Base-by-base conservation (phyloP, 2,113 vertebrate genomes). In the Edolisoma coerulescens region DNA sequence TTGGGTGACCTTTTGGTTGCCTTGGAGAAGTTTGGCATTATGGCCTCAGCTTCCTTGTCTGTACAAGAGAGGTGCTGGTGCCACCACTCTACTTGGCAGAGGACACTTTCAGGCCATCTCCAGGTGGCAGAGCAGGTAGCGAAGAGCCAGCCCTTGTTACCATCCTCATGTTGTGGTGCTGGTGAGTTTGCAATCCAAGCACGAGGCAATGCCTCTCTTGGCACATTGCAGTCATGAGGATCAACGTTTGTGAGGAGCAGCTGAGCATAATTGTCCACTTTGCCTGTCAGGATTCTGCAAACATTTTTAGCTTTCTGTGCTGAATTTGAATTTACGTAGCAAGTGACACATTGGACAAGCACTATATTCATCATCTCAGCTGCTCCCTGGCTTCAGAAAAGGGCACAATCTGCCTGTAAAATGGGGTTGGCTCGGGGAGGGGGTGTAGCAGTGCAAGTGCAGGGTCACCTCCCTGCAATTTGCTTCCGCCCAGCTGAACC, bases 281-380 rank as follows among this genome's bases (percentile, higher is more conserved):
- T 89, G 83, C 84, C 79, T 95, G 91, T 97, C 90, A 97, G 84
- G 73, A 94, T 83, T 92, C 54, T 89, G 95, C 64, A 76, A 84
- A 94, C 71, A 42, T 88, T 96, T 97, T 89, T 95, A 92, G 75
- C 52, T 96, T 97, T 96, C 93, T 71, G 74, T 17, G 28, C 60
- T 44, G 82, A 94, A 95, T 96, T 95, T 91, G 85, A 78, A 96
- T 96, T 96, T 95, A 93, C 3, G 50, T 63, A 95, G 77, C 47
- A n/a, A 94, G 93, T 61, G 95, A 97, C 75, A 85, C 65, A 52
- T 87, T 87, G 96, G 97, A 97, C 84, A 94, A 86, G 81, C 57
- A 35, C 49, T 91, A 32, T 88, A 81, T 87, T 97, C 87, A 93
- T 93, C 60, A 59, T 83, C 87, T 97, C 93, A 94, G 70, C 87